Evolutionary conservation across 2,888 invertebrate genomes (phyloP).

Genomic region (Tinea trinotella): DNA sequence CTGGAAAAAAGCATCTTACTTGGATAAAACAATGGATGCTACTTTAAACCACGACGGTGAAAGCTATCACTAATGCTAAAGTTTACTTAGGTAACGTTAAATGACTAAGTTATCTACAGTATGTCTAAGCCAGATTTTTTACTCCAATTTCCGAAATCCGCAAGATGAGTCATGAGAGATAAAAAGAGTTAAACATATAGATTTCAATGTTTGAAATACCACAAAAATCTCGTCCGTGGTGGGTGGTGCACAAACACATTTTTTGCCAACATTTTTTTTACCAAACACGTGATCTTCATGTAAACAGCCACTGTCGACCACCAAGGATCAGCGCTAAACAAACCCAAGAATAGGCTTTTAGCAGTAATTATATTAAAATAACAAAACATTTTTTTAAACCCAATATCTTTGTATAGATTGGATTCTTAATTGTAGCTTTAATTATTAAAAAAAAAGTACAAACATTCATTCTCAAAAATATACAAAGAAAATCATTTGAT

Average conservation of each 20-base stretch:
- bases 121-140: too few relatives aligned
- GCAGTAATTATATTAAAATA: conserved; percentile 1
- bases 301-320: conserved; percentile 34
- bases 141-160: too few relatives aligned
- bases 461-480: too few relatives aligned
- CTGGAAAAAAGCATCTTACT: too few relatives aligned
- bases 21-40: too few relatives aligned
- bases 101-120: too few relatives aligned
- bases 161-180: not conserved
- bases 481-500: too few relatives aligned
- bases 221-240: not conserved
- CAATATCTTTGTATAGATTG: not conserved
- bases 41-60: too few relatives aligned
- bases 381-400: not conserved
- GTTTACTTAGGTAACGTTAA: too few relatives aligned
- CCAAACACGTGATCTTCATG: conserved; percentile 37
- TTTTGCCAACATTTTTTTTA: conserved; percentile 24
- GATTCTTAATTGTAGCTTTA: too few relatives aligned
- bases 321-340: conserved; percentile 22
- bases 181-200: not conserved
- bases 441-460: too few relatives aligned
- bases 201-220: not conserved
- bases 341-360: conserved; percentile 14
- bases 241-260: conserved; percentile 13
- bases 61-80: too few relatives aligned